Base-by-base conservation (phyloP, 2,888 invertebrate species). In the Caradrina clavipalpis region DNA sequence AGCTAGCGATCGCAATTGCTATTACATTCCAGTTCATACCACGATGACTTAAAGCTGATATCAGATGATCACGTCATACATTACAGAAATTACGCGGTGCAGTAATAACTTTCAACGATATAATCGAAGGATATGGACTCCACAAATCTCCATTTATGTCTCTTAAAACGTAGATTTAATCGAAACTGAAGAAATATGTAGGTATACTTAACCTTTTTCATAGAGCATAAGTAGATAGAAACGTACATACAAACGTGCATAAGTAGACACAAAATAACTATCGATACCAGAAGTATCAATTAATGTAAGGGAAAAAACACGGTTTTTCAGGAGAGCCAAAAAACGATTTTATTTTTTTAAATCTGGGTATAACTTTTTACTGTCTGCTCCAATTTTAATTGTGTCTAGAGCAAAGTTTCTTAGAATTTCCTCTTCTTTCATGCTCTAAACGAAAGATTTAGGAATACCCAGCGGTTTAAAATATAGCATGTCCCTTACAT, bases 61-160 rank as follows among this genome's bases (percentile, higher is more conserved):
- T 67, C 63, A 79, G 10, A 73, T 58, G 69, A 65, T 61, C 80
- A 69, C 51, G 55, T 68, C 69, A 75, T 69, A 65, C 45, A 68
- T 68, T 60, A 79, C 49, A 61, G 63, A 74, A 54, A 68, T 74
- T 80, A 80, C 75, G 35, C 21, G 39, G 76, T 79, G 69, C 65
- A 80, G 83, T 83, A 84, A 80, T 84, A 86, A 82, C 78, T 87
- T 83, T 81, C 57, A 77, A 73, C 67, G 84, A 88, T 88, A 82
- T 73, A 86, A 87, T 88, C 87, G 50, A 66, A 67, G 80, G 65
- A 80, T 81, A 83, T 79, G 78, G 72, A 84, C 82, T 81, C 77
- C 79, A 88, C 86, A 88, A 86, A 89, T 89, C 84, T 86, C 87
- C 85, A 90, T 90, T 88, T 87, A 84, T 79, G 86, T 84, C 84